Evolutionary conservation across 2,888 invertebrate genomes (phyloP).

Genomic region (Serripes groenlandicus): DNA sequence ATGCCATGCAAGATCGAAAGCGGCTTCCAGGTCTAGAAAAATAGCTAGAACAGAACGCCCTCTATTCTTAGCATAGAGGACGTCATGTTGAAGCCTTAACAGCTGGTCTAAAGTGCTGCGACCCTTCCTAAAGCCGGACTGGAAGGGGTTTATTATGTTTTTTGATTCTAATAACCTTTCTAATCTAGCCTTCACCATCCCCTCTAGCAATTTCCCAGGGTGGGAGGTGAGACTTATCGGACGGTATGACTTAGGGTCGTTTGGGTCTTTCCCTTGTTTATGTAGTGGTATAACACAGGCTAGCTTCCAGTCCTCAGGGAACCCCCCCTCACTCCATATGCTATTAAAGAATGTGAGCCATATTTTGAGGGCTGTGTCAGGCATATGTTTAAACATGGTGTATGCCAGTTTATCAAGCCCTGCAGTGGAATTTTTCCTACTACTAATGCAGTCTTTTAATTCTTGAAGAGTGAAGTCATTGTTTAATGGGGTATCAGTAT

Average conservation of each 20-base stretch:
- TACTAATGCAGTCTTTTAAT: conserved; percentile 5
- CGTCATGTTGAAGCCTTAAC: conserved; percentile 16
- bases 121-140: conserved; percentile 26
- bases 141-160: conserved; percentile 16
- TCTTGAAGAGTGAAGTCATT: conserved; percentile 16
- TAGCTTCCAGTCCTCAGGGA: conserved; percentile 21
- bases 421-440: conserved; percentile 16
- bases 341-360: conserved; percentile 11
- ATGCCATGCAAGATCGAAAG: conserved; percentile 26
- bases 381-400: conserved; percentile 6
- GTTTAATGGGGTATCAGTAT: too few relatives aligned
- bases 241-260: conserved; percentile 29
- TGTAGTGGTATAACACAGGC: conserved; percentile 35
- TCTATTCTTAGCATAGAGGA: conserved; percentile 1
- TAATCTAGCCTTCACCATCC: conserved; percentile 21
- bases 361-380: neutral
- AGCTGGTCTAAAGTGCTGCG: conserved; percentile 24
- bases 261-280: conserved; percentile 10
- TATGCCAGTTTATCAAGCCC: conserved; percentile 21
- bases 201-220: conserved; percentile 30
- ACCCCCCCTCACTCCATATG: conserved; percentile 2
- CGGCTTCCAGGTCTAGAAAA: conserved; percentile 21
- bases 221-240: conserved; percentile 39
- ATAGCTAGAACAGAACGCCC: conserved; percentile 7
- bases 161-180: conserved; percentile 18